Base-by-base conservation (phyloP, 37 sponge, comb jelly and placozoan genomes). In the Petrosia ficiformis region DNA sequence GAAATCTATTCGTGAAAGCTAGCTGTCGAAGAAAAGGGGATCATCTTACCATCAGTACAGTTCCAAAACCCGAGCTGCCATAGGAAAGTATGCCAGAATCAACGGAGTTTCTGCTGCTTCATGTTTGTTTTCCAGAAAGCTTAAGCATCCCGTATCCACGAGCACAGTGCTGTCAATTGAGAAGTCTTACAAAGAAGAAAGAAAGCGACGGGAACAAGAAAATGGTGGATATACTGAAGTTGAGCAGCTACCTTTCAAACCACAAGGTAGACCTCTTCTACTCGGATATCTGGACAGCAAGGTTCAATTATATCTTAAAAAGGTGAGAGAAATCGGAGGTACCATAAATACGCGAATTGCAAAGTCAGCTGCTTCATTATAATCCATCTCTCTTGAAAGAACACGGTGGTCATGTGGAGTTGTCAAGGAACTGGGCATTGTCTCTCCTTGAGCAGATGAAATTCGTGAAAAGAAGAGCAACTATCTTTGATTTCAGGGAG, bases 341-440 rank as follows among this genome's bases (percentile, higher is more conserved):
- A 60, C 60, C 16, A 73, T 81, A 21, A 35, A 72, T 30, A 66
- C 82, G 4, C 31, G 74, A 14, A 81, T 83, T 61, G 89, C 61
- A 25, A 75, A 83, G 63, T 78, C 84, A 22, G 83, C 75, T 44
- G 89, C 42, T 60, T 32, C 5, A 72, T 1, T 60, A 48, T 39
- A 60, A 88, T 35, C 57, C 1, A 24, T 24, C 79, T 0, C 40
- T 64, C 42, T 65, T 88, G 22, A 33, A 1, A 11, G 61, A 83
- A 56, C 64, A 65, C 42, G 80, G 85, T 31, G 90, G 90, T 25
- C 59, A 26, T 37, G 34, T 89, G 11, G 58, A 34, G 33, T 25
- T 86, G 8, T 68, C 33, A 33, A 65, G 59, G 39, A n/a, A 48
- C 22, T 86, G 80, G 86, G 86, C 86, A 24, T 24, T 63, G 14